Percentiles rank a stretch among this genome's conserved stretches.
These are phyloP conservation scores for Saimiri boliviensis DNA, from an alignment of 2,113 vertebrate species.

Conservation along the genomic window DNA sequence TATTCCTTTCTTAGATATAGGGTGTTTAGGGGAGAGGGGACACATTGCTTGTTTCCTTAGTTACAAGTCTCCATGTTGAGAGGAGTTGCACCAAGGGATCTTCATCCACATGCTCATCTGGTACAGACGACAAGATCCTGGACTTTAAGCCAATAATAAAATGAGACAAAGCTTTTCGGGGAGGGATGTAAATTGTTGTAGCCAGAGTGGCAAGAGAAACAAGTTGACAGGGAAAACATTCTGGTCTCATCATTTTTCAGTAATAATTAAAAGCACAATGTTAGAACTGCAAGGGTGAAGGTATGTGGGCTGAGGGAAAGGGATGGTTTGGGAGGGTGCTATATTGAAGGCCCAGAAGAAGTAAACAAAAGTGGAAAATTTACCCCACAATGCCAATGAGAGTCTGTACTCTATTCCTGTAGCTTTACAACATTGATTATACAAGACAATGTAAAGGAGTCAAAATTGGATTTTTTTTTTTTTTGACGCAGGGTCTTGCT, in stretches of 20 bases:
- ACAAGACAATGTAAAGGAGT: not conserved
- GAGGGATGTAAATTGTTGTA: not conserved
- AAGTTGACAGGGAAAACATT: not conserved
- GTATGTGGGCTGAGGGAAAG: not conserved
- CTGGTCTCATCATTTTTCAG: not conserved
- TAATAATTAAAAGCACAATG: not conserved
- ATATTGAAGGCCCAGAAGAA: not conserved
- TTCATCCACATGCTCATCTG: not conserved
- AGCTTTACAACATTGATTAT: not conserved
- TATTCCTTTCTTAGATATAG: constrained; percentile 17
- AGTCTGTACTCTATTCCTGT: not conserved
- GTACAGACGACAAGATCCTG: not conserved
- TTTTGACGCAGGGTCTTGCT: no score
- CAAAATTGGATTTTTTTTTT: no score
- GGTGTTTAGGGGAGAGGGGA: not conserved
- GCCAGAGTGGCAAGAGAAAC: not conserved
- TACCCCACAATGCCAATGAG: not conserved
- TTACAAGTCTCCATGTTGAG: not conserved
- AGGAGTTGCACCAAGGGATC: not conserved
- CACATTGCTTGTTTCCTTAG: not conserved
- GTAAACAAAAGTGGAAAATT: not conserved
- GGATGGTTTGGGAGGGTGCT: not conserved
- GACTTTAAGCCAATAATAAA: not conserved
- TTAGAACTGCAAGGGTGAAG: not conserved
- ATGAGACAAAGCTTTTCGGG: not conserved